Base-by-base conservation (phyloP, 2,797 vertebrate species). In the Valencia hispanica region DNA sequence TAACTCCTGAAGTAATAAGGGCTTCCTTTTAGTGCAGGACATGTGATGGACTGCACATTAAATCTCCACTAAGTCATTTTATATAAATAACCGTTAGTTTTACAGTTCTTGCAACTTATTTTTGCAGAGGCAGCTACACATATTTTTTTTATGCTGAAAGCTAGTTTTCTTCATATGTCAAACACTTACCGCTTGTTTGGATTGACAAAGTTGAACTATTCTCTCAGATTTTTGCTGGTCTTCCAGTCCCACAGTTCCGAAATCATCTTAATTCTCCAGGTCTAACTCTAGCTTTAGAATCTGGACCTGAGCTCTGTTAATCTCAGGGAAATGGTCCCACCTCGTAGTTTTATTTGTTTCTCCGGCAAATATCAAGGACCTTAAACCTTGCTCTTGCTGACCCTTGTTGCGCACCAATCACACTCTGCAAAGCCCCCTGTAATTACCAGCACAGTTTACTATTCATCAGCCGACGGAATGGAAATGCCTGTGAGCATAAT, bases 271-370 rank as follows among this genome's bases (percentile, higher is more conserved):
- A 73, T 76, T 87, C 77, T 68, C 63, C 22, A 34, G 50, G 79
- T 82, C 66, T 76, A 87, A 88, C 88, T 82, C 84, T 87, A 76
- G 66, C 70, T 47, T 74, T 82, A 74, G 79, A 82, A 78, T 75
- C 41, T 41, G 17, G 79, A 85, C 79, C 73, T 73, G 32, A 50
- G 82, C 75, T 76, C 72, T 78, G 69, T 83, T 79, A 80, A 76
- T 77, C 5, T 30, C 70, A 5, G 80, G 65, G 73, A 73, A 75
- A 50, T 18, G 11, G 68, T 63, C 68, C 78, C 87, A 88, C 87
- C 84, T 91, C 76, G 85, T 65, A 73, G 86, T 89, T 87, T 80
- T 91, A 92, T 93, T 93, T 90, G 88, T 89, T 92, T 93, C 80
- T 81, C 68, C 50, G 65, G 73, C 70, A 90, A 91, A 90, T 91